Percentiles rank a stretch among this genome's conserved stretches.
phyloP scores from a whole-genome alignment of 2,113 vertebrate species.

The Aptenodytes patagonicus region DNA sequence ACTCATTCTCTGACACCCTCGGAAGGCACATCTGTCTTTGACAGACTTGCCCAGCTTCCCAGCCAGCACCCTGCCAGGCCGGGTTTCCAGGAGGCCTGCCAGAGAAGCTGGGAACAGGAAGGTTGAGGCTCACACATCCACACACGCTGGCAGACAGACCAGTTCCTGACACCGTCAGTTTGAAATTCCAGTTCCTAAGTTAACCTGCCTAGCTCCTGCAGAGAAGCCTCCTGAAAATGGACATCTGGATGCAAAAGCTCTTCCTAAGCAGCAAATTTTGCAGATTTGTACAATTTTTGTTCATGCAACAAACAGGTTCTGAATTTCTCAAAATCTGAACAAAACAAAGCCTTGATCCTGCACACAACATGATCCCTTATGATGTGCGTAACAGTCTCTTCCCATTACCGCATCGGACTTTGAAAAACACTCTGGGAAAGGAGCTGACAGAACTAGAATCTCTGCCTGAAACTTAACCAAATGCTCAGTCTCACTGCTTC shows the following conservation, averaged over 20 bases:
- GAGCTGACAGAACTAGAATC: not conserved
- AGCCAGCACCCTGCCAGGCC: not conserved
- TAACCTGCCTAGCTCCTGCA: not conserved
- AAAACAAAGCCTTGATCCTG: not conserved
- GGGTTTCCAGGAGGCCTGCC: not conserved
- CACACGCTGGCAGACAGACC: not conserved
- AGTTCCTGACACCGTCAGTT: not conserved
- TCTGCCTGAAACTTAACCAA: not conserved
- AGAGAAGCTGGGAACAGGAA: not conserved
- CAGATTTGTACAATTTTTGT: not conserved
- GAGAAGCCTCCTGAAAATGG: not conserved
- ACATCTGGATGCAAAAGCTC: not conserved
- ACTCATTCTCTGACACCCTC: not conserved
- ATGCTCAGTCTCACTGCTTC: not conserved
- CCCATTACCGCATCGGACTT: not conserved
- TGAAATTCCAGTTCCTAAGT: not conserved
- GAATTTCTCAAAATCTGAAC: not conserved
- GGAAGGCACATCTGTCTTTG: not conserved
- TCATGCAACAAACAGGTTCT: not conserved
- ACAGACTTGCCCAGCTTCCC: not conserved
- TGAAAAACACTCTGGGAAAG: not conserved
- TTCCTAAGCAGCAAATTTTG: not conserved
- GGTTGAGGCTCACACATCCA: not conserved
- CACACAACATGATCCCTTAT: rapidly evolving
- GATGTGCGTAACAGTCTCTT: not conserved